Base-by-base conservation (phyloP, 2,113 vertebrate genomes). In the Oceanites oceanicus region DNA sequence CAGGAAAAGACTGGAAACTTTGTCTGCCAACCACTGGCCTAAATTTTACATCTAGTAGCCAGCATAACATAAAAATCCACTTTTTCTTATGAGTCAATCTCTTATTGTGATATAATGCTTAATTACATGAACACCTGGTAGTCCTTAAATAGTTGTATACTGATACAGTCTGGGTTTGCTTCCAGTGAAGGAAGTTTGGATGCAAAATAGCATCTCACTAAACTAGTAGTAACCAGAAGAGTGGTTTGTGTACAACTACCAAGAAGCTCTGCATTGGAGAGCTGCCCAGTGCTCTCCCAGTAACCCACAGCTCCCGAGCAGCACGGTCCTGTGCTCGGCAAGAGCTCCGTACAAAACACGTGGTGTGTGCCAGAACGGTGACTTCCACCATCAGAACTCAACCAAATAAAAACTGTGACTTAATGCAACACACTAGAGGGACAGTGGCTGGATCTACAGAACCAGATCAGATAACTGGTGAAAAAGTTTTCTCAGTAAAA, bases 311-410 rank as follows among this genome's bases (percentile, higher is more conserved):
- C 44, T 89, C 47, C 42, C 15, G 23, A 49, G 61, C 66, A 73
- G 38, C 61, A 22, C 0, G 8, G 29, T 27, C 55, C 77, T 72
- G 58, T 5, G 42, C 44, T 84, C 1, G 1, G n/a, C 70, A 53
- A 29, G 61, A 73, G 27, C 55, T 59, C 30, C 1, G 1, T 7
- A 4, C 27, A 32, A 25, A 76, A 34, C 38, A 47, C 0, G 1
- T 2, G 23, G 20, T 17, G 19, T 32, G 67, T 79, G 42, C 47
- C 62, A 21, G 15, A 12, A 6, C 8, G 27, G 29, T 29, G 66
- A 44, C 38, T 88, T 42, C 80, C 36, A 18, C 0, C 4, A 12
- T 27, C 71, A 47, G 36, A 83, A n/a, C 30, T 44, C 55, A 58
- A 26, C 25, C 7, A n/a, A 67, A 38, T 32, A 10, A 63, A 72